Conservation (phyloP, 2,888 invertebrate genomes). For the Halictus quadricinctus region DNA sequence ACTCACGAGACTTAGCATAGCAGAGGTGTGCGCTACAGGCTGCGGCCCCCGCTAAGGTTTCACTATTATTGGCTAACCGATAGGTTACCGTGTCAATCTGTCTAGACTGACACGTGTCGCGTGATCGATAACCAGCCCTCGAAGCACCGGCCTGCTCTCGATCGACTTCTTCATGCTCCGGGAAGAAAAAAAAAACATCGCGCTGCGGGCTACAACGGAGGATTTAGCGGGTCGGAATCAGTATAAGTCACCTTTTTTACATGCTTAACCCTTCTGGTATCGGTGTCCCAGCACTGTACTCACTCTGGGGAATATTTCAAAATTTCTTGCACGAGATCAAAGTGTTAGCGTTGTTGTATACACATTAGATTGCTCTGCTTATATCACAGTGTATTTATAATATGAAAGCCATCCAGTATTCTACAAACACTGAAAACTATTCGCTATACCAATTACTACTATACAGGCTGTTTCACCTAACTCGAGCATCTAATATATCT, state of each 20-base stretch:
- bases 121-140: constrained; percentile 63
- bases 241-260: background rate
- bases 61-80: constrained; percentile 77
- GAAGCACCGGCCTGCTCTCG: constrained; percentile 33
- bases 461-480: too few species aligned
- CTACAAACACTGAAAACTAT: background rate
- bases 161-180: constrained; percentile 41
- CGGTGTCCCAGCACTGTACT: background rate
- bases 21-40: constrained; percentile 56
- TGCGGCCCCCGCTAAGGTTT: constrained; percentile 72
- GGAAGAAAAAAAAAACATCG: background rate
- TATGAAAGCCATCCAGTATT: background rate
- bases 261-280: background rate
- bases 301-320: background rate
- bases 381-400: too few species aligned
- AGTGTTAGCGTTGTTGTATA: too few species aligned
- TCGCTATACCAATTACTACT: too few species aligned
- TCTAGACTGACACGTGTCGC: constrained; percentile 70
- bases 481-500: too few species aligned
- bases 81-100: constrained; percentile 79
- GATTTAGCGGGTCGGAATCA: background rate
- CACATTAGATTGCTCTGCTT: too few species aligned
- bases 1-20: constrained; percentile 72
- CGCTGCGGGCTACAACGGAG: background rate
- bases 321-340: background rate